Base-by-base conservation (phyloP, 2,888 invertebrate species). In the Cabera pusaria region DNA sequence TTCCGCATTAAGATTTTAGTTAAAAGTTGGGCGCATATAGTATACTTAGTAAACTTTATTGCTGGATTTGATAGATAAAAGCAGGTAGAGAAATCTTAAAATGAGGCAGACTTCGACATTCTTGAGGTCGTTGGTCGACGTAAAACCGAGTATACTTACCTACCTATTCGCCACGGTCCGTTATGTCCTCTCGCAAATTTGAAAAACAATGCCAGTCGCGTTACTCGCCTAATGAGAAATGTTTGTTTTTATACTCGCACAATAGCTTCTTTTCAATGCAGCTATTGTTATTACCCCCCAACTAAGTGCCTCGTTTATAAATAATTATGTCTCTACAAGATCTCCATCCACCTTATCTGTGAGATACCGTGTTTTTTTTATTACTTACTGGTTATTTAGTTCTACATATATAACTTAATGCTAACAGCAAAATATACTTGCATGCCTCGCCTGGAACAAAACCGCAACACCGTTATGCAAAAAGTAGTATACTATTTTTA, bases 181-280 rank as follows among this genome's bases (percentile, higher is more conserved):
- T 86, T 86, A 86, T 85, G 74, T 79, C 80, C 76, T 76, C 76
- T 59, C 64, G 37, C 65, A 78, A 77, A n/a, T n/a, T n/a, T n/a
- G n/a, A n/a, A n/a, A n/a, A 84, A 87, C 87, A 87, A 87, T 86
- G 70, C 70, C 71, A 71, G 81, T 80, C 76, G 70, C 73, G 76
- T 74, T 76, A 77, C 79, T 79, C 79, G 72, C 64, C 75, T 86
- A 84, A 84, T 85, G 85, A 83, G 81, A 85, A 87, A 82, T 86
- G 83, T 85, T 87, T 85, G 85, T 83, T 85, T 86, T 79, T 70
- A 76, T 64, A 66, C 65, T 66, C 52, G 69, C 69, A 82, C 85
- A 86, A 85, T 85, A 66, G 78, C 63, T 66, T 70, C 65, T 72
- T 64, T 72, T 76, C 74, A 73, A 72, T 67, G 71, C 71, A 64